phyloP scores from a whole-genome alignment of 2,113 vertebrate species.

The Sylvietta virens region DNA sequence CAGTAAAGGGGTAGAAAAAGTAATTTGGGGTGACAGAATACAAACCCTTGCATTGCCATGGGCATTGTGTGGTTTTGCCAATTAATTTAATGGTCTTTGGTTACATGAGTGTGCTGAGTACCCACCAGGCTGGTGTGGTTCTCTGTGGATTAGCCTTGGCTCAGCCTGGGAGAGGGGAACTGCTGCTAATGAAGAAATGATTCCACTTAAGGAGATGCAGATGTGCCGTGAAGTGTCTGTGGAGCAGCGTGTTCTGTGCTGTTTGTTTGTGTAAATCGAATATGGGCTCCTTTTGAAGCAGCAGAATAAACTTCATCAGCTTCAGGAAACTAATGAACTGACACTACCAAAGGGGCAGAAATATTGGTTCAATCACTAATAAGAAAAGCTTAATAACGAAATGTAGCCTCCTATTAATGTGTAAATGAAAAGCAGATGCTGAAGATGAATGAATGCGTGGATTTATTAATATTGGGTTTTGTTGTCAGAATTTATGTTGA shows the following conservation, averaged over 20 bases:
- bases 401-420: conserved; percentile 11
- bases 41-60: fast-evolving
- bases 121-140: not conserved
- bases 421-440: conserved; percentile 68
- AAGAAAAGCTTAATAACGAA: conserved; percentile 23
- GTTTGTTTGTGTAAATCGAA: not conserved
- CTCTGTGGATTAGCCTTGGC: not conserved
- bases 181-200: not conserved
- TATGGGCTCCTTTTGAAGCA: not conserved
- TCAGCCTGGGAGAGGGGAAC: not conserved
- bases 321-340: not conserved
- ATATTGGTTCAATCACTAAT: not conserved
- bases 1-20: not conserved
- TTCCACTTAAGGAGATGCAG: conserved; percentile 19
- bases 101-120: not conserved
- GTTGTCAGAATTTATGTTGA: conserved; percentile 74
- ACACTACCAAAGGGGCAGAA: not conserved
- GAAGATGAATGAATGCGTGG: conserved; percentile 59
- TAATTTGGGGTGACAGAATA: not conserved
- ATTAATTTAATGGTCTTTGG: not conserved
- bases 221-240: not conserved
- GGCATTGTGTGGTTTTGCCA: not conserved
- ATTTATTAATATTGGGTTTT: conserved; percentile 66
- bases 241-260: not conserved
- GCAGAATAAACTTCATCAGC: not conserved